Conservation (phyloP, 2,797 vertebrate species). For the Lophotriccus pileatus region DNA sequence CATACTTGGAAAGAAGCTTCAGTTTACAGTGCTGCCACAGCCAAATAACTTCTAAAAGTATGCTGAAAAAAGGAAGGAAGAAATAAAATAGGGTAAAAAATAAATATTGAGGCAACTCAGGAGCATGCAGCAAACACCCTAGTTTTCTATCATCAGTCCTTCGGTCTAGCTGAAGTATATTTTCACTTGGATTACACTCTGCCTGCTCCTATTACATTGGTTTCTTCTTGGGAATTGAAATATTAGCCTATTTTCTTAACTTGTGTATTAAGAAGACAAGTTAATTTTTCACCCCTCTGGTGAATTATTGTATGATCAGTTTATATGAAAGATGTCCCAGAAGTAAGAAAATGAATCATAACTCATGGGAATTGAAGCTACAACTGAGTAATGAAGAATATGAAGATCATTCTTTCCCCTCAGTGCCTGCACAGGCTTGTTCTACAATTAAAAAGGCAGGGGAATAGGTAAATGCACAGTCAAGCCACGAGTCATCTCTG, state of each 20-base stretch:
- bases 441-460: constrained; percentile 34
- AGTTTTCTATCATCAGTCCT: not conserved
- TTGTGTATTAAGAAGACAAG: constrained; percentile 67
- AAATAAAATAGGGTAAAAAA: not conserved
- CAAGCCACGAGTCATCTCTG: not conserved
- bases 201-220: not conserved
- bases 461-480: constrained; percentile 1
- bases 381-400: constrained; percentile 53
- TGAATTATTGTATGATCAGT: constrained; percentile 57
- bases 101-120: not conserved
- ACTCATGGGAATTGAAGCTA: constrained; percentile 55
- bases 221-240: constrained; percentile 52
- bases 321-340: constrained; percentile 56
- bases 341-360: constrained; percentile 66
- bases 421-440: not conserved
- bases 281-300: constrained; percentile 67
- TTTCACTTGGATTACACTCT: not conserved
- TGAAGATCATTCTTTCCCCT: constrained; percentile 37
- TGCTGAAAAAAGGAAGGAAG: not conserved
- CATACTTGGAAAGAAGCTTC: not conserved
- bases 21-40: not conserved
- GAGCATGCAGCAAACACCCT: not conserved
- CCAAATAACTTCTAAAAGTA: not conserved
- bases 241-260: constrained; percentile 65
- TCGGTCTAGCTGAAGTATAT: not conserved